Base-by-base conservation (phyloP, 2,797 vertebrate species). In the Leucoraja ocellata region DNA sequence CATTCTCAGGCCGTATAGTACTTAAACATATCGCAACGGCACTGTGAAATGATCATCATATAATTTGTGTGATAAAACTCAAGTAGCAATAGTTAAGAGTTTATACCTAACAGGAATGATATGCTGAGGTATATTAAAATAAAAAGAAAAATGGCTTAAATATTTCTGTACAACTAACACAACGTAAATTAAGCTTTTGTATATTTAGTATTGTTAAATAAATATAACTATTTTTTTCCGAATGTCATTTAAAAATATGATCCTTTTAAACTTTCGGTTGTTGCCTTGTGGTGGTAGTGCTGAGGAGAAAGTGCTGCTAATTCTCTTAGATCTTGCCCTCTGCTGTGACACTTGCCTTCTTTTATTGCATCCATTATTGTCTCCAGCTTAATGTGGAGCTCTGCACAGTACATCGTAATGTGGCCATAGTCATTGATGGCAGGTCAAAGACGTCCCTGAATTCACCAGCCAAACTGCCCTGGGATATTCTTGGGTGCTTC, bases 371-470 rank as follows among this genome's bases (percentile, higher is more conserved):
- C 36, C 36, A 92, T 92, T 92, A 92, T 92, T 76, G 90, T 76
- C 71, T 92, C 90, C 90, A n/a, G 39, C 46, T 92, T 58, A 92
- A 94, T 94, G 8, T 93, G 94, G 95, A 95, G 93, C 95, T 96
- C 96, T 96, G 96, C 96, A 97, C 95, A 96, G 96, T 96, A 96
- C 97, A 96, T 95, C 95, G 96, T 95, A 96, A 96, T 96, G 95
- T 95, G 95, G 95, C 94, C 95, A 95, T 96, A 95, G 97, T 97
- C 95, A 95, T 95, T 95, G 96, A 96, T 96, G 97, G 98, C 97
- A 97, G 95, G 96, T 95, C 94, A 96, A 97, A 96, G 95, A 94
- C 95, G 95, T 94, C 94, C 94, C 95, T 94, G 95, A 95, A 94
- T 96, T 96, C 95, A 94, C 95, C 95, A 94, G 94, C 94, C 94